phyloP scores from a whole-genome alignment of 23 tunicate genomes.

The Ciona savignyi region DNA sequence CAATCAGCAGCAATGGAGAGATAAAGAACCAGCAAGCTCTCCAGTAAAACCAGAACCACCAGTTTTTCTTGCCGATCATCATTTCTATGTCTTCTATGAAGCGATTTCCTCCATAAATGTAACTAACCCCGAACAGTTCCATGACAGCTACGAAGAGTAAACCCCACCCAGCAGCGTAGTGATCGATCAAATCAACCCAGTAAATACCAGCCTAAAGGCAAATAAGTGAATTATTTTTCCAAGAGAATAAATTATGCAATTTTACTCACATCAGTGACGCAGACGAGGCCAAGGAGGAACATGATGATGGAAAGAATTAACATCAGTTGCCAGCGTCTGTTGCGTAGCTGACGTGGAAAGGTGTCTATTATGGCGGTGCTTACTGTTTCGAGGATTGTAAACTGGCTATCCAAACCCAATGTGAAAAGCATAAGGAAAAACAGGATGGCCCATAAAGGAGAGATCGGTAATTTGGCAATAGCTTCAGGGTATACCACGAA shows the following conservation, averaged over 20 bases:
- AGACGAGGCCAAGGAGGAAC: conserved; percentile 67
- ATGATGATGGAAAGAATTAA: conserved; percentile 59
- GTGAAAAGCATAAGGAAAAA: conserved; percentile 93
- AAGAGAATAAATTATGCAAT: no score
- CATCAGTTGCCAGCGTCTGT: conserved; percentile 71
- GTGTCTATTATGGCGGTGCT: conserved; percentile 72
- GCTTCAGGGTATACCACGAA: conserved; percentile 98
- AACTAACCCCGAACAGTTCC: conserved; percentile 69
- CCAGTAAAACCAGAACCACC: conserved; percentile 76
- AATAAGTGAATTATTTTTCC: background rate
- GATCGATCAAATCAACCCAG: conserved; percentile 69
- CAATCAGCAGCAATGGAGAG: conserved; percentile 53
- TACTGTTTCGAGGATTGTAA: conserved; percentile 85
- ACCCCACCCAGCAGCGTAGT: conserved; percentile 87
- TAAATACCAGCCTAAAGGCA: conserved; percentile 55
- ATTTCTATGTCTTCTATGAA: conserved; percentile 83
- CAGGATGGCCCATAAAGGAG: conserved; percentile 82
- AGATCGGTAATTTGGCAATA: conserved; percentile 67
- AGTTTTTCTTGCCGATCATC: conserved; percentile 68
- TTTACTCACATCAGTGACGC: conserved; percentile 70
- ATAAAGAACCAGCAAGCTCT: conserved; percentile 88
- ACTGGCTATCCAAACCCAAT: conserved; percentile 87
- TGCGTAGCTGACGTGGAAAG: conserved; percentile 50
- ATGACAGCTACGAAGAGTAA: conserved; percentile 61
- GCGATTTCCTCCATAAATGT: conserved; percentile 84